Evolutionary conservation across 2,797 vertebrate genomes (phyloP).

Genomic region (Caiman crocodilus): DNA sequence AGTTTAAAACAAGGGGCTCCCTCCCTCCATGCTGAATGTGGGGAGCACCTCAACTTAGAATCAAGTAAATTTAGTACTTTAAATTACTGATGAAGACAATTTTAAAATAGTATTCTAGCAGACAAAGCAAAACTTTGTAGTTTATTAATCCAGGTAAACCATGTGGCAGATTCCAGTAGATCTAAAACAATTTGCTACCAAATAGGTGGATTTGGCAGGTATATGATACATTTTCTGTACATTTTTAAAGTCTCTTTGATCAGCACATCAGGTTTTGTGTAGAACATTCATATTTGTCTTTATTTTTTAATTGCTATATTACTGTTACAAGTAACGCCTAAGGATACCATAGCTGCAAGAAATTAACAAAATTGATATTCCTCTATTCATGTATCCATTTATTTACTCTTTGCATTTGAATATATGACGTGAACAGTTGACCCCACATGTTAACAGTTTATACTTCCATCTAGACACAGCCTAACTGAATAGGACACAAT

Average conservation of each 20-base stretch:
- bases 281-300: background rate
- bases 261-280: background rate
- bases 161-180: background rate
- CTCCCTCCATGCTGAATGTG: too few species aligned
- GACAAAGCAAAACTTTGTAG: background rate
- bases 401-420: background rate
- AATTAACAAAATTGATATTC: background rate
- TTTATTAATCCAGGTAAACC: background rate
- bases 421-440: background rate
- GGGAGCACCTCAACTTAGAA: too few species aligned
- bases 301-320: background rate
- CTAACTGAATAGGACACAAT: background rate
- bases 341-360: background rate
- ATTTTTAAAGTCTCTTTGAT: background rate
- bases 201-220: rapidly evolving
- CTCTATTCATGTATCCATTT: background rate
- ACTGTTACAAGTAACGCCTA: background rate
- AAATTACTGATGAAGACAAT: too few species aligned
- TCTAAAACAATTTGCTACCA: background rate
- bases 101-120: background rate
- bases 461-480: background rate
- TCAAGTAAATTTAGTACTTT: too few species aligned
- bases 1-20: too few species aligned
- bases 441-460: background rate
- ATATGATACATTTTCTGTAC: background rate